Evolutionary conservation across 2,113 vertebrate species (phyloP), one percentile per base, ranked within the genome.

Genomic region (Lepus timidus): DNA sequence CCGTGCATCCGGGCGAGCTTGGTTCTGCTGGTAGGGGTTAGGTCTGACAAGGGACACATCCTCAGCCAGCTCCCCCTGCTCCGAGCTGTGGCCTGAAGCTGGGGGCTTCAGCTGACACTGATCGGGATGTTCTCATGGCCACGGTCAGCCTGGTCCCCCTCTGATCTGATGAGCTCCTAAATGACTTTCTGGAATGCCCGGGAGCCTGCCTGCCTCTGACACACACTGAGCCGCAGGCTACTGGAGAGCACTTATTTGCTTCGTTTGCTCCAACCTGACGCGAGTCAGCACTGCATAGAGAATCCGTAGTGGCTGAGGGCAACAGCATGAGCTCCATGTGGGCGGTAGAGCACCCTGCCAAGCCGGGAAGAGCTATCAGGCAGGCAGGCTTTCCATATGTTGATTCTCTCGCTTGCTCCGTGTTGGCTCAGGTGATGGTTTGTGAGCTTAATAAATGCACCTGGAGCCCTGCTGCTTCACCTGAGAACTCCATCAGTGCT

Each of bases 391-490:
- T 65, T 4, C 12, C 55, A 4, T 20, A 16, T 52, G 51, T 55
- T 27, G 62, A 78, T 94, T 64, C 58, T 78, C 67, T 73, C 22
- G 4, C 39, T 85, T 67, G 67, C 49, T 92, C 49, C 9, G 14
- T 70, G 65, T 92, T 94, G 87, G 76, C 70, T 83, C 68, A 74
- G 79, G 39, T 19, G 27, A 70, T 96, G 81, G 52, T 82, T 55
- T 81, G 73, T 78, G 81, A 52, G 79, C 75, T 88, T 95, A 74
- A 78, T n/a, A 85, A 83, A 68, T n/a, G 67, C 49, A 29, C 62
- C 19, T 13, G 52, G 82, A 52, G 71, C 81, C 52, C 70, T 58
- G 36, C 55, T n/a, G 52, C 31, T 87, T 94, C 70, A 39, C 62
- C 88, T 27, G 74, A 67, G 49, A 74, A 82, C 51, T 75, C 78